Base-by-base conservation (phyloP, 2,797 vertebrate genomes). In the Loriculus beryllinus region DNA sequence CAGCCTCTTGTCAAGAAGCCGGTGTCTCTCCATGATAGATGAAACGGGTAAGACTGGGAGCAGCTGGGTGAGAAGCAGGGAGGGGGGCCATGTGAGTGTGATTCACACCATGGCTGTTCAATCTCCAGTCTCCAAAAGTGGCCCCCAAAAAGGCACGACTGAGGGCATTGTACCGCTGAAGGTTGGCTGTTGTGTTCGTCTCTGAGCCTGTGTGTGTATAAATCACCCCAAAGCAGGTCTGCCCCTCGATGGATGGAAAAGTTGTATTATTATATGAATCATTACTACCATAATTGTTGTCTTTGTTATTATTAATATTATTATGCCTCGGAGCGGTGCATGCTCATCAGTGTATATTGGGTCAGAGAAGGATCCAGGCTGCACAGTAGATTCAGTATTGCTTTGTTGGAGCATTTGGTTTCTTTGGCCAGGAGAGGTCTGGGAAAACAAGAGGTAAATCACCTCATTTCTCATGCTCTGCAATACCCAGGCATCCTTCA, bases 21-120 rank as follows among this genome's bases (percentile, higher is more conserved):
- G n/a, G 1, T 0, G 5, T 23, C 31, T 19, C 37, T 40, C 22
- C 10, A 1, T 5, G 40, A 39, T 14, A 45, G 45, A 14, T 56
- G n/a, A 25, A 9, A 29, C 54, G 67, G 59, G 17, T 18, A 42
- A 65, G 63, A 20, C 33, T 76, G 48, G 42, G 57, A 86, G 54
- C 74, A 62, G 42, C 20, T 47, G 31, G 11, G 48, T 1, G 1
- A 83, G 37, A 69, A 43, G 21, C 23, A 71, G 37, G 71, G 72
- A 65, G 37, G 23, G 2, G 2, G 2, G 6, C 49, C 23, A 35
- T 2, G 0, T 35, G 37, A 79, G 18, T 1, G 0, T 26, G 65
- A 48, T 26, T 28, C 37, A 49, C 76, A 37, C 13, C 35, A 3
- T 20, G 56, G 28, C 21, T 14, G 3, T 15, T n/a, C n/a, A 56